These are phyloP conservation scores for Strigops habroptila DNA, from an alignment of 2,113 vertebrate genomes.

Conservation along the genomic window DNA sequence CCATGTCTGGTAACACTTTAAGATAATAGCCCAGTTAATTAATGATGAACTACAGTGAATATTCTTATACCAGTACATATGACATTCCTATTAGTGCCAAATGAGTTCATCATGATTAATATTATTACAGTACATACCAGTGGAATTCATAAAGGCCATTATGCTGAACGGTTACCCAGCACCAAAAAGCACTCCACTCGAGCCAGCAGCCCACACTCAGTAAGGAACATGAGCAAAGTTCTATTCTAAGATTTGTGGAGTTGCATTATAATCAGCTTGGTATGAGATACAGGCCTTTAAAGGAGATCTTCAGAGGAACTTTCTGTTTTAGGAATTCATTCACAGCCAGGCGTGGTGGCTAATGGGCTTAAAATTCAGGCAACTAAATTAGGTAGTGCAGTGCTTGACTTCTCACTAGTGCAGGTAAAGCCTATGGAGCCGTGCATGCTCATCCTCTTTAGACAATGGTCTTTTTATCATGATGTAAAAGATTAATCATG, in stretches of 20 bases:
- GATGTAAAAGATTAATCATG: neutral
- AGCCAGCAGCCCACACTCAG: conserved; percentile 28
- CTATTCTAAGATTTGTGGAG: conserved; percentile 33
- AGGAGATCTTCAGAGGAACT: conserved; percentile 35
- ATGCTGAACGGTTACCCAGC: conserved; percentile 44
- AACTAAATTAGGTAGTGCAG: neutral
- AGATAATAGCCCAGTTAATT: conserved; percentile 81
- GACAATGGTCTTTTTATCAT: neutral
- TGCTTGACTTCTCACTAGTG: neutral
- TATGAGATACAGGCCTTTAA: conserved; percentile 46
- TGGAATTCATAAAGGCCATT: conserved; percentile 61
- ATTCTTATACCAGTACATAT: conserved; percentile 77
- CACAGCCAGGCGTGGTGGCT: neutral
- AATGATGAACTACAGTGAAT: conserved; percentile 80
- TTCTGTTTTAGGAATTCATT: neutral
- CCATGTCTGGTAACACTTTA: conserved; percentile 85
- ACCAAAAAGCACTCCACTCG: conserved; percentile 6
- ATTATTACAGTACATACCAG: conserved; percentile 77
- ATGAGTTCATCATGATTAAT: conserved; percentile 81
- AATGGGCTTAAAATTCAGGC: neutral
- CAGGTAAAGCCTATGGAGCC: neutral
- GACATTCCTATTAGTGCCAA: conserved; percentile 78
- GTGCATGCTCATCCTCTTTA: neutral
- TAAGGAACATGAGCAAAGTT: conserved; percentile 51
- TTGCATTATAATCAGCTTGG: neutral